Conservation (phyloP, 1,140 invertebrate species). For the Ephestia elutella region DNA sequence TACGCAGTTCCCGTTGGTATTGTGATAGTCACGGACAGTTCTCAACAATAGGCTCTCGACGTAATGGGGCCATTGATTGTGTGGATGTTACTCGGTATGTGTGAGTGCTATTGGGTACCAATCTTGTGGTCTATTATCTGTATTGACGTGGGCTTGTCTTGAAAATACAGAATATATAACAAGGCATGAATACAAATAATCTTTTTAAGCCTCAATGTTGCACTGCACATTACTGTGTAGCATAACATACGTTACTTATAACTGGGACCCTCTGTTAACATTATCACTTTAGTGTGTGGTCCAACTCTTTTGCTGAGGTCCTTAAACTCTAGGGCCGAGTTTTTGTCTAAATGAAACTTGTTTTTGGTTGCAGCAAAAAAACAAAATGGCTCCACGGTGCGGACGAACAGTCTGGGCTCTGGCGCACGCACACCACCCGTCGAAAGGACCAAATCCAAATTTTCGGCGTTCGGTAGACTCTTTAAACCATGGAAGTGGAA, state of each 20-base stretch:
- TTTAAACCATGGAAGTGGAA: constrained; percentile 99
- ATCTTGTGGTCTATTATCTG: constrained; percentile 23
- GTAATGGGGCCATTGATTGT: constrained; percentile 67
- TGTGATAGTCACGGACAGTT: constrained; percentile 55
- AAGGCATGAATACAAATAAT: too few relatives aligned
- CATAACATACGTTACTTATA: too few relatives aligned
- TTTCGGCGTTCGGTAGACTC: constrained; percentile 93
- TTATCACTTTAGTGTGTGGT: background rate
- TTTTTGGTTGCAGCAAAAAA: constrained; percentile 87
- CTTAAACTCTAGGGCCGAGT: background rate
- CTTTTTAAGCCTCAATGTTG: too few relatives aligned
- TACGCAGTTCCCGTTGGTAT: constrained; percentile 36
- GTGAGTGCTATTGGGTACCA: constrained; percentile 29
- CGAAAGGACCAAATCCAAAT: constrained; percentile 91
- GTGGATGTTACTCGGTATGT: constrained; percentile 35
- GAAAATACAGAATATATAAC: background rate
- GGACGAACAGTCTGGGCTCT: constrained; percentile 89
- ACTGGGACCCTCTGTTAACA: too few relatives aligned
- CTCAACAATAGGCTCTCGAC: constrained; percentile 62
- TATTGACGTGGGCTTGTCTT: constrained; percentile 21
- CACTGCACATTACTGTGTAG: too few relatives aligned
- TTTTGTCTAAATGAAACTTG: constrained; percentile 4
- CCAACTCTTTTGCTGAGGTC: background rate
- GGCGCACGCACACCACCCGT: constrained; percentile 84
- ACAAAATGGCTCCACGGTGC: constrained; percentile 91